Conservation (phyloP, 2,888 invertebrate genomes). For the Mesorhabditis sp. region DNA sequence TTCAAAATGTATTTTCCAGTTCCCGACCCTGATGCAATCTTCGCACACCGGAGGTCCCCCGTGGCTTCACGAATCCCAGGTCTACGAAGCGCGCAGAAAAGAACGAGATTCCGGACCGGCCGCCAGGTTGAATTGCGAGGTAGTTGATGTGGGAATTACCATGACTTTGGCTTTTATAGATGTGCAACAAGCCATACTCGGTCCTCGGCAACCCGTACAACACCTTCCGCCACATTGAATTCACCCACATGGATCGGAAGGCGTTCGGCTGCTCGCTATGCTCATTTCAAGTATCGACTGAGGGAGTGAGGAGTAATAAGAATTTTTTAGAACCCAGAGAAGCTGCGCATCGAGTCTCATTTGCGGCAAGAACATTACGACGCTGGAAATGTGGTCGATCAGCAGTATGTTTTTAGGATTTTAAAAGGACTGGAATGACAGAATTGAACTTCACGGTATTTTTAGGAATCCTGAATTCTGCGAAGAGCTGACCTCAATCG, state of each 20-base stretch:
- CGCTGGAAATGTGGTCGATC: not conserved
- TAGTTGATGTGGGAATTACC: too few species aligned
- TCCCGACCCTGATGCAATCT: too few species aligned
- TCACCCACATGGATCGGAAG: not conserved
- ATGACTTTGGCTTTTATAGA: not conserved
- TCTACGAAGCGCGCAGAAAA: too few species aligned
- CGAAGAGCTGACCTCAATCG: not conserved
- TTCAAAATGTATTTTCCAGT: too few species aligned
- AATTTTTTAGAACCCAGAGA: constrained; percentile 1
- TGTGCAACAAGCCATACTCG: not conserved
- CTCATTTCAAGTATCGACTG: not conserved
- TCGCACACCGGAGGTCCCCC: too few species aligned
- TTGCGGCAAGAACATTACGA: not conserved
- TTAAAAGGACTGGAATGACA: not conserved
- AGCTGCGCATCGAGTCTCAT: constrained; percentile 2
- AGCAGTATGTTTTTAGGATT: constrained; percentile 1
- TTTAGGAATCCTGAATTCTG: not conserved
- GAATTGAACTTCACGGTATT: not conserved
- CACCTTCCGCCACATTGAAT: constrained; percentile 4
- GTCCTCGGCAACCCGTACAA: constrained; percentile 5
- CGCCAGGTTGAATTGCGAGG: too few species aligned
- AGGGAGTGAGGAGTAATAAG: not conserved
- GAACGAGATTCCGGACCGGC: too few species aligned
- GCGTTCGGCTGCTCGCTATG: not conserved
- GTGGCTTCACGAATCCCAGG: too few species aligned